These are phyloP conservation scores for Littorina saxatilis DNA, from an alignment of 1,140 invertebrate genomes.

Conservation along the genomic window DNA sequence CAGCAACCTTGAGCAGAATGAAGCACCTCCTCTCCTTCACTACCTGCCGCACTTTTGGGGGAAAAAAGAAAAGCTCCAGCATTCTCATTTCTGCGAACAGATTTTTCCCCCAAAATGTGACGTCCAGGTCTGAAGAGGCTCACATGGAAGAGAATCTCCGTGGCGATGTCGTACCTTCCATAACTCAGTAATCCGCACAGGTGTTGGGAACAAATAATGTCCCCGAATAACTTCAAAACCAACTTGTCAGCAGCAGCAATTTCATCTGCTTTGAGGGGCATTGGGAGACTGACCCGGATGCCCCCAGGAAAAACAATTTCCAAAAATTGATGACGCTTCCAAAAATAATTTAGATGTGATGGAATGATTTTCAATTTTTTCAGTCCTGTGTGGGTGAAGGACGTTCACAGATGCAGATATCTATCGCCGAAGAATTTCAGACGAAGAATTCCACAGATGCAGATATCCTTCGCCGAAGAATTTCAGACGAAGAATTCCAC, in stretches of 20 bases:
- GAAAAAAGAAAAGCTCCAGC: background rate
- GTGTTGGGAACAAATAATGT: background rate
- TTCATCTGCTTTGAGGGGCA: background rate
- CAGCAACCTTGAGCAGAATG: background rate
- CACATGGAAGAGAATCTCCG: background rate
- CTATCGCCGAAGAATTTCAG: too few species aligned
- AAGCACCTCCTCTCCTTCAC: background rate
- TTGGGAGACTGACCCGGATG: background rate
- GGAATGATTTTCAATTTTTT: constrained; percentile 28
- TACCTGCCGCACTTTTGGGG: background rate
- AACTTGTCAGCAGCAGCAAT: background rate
- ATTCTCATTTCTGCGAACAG: background rate
- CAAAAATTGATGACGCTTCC: constrained; percentile 22
- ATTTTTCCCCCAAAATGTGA: background rate
- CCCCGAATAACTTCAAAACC: constrained; percentile 5
- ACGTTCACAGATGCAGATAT: background rate
- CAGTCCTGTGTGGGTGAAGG: background rate
- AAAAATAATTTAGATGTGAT: constrained; percentile 38
- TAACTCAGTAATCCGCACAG: background rate
- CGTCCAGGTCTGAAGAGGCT: background rate
- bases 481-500: too few species aligned
- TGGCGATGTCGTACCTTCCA: constrained; percentile 6
- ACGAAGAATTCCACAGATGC: too few species aligned
- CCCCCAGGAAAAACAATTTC: background rate
- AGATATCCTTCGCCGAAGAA: too few species aligned